Evolutionary conservation across 2,888 invertebrate species (phyloP), one percentile per base, ranked within the genome.

Genomic region (Morpho achilles): DNA sequence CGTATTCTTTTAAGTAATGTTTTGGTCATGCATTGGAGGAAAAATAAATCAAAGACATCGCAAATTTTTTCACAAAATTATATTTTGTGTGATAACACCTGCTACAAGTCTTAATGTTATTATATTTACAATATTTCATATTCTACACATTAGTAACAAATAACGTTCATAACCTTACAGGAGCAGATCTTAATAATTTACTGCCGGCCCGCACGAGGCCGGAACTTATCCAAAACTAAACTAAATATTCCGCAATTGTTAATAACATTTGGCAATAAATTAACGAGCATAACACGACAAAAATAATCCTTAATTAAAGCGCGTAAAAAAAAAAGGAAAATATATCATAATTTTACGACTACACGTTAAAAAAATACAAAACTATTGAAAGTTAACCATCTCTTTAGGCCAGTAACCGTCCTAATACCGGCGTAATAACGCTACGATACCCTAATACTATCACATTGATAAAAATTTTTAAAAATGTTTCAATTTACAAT

Each of bases 1-100:
- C 32, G 32, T 32, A 5, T 32, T 32, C 32, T 5, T 5, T 32
- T 32, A 5, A 32, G 5, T 5, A 32, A 32, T 32, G 5, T 5
- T 32, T 32, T 5, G 32, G 32, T 0, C 32, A 32, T 32, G 32
- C 32, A 32, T 32, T 32, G 1, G 5, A 32, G 4, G 32, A 32
- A 0, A 32, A 32, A 41, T 43, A 63, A 53, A 59, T 62, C 62
- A 79, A 79, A 74, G 75, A 79, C 80, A 77, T 74, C 64, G 65
- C 72, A 45, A 59, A 66, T 65, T 79, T 83, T 86, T 87, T 89
- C 91, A 91, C 91, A 91, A 91, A 91, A 91, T 91, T 91, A 91
- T 91, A 91, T 91, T 91, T 91, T 91, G 91, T 90, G 91, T 91
- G 77, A 90, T 91, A 91, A 91, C 91, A 91, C 91, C 88, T 87